Evolutionary conservation across 2,113 vertebrate genomes (phyloP).

Genomic region (Odocoileus virginianus): DNA sequence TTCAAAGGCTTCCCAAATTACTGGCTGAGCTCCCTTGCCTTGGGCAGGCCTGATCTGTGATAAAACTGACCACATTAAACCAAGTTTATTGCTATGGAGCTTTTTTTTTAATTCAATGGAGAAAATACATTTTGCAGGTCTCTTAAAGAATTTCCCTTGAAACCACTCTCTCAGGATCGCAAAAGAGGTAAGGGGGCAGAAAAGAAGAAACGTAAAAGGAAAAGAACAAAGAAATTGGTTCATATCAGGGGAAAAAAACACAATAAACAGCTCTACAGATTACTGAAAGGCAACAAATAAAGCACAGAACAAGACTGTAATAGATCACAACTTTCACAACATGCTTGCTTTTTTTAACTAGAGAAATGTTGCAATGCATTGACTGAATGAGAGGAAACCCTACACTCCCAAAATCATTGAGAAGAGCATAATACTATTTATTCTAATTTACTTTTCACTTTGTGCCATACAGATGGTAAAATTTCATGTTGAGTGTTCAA

Average conservation of each 20-base stretch:
- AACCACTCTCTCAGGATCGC: background rate
- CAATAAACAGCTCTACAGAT: background rate
- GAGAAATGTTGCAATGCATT: background rate
- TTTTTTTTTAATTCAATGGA: background rate
- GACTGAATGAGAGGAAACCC: background rate
- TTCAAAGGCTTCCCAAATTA: constrained; percentile 67
- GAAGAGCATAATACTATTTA: background rate
- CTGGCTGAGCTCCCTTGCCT: constrained; percentile 12
- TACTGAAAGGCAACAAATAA: background rate
- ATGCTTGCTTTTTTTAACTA: background rate
- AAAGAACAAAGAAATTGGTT: constrained; percentile 1
- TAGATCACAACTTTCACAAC: background rate
- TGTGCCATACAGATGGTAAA: background rate
- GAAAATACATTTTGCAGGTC: constrained; percentile 59
- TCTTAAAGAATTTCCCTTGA: constrained; percentile 48
- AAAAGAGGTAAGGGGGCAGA: background rate
- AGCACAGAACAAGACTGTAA: background rate
- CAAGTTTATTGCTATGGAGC: constrained; percentile 25
- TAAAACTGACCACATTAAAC: constrained; percentile 65
- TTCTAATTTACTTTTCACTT: background rate
- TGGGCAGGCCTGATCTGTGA: constrained; percentile 52
- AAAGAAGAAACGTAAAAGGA: background rate
- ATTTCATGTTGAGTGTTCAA: background rate
- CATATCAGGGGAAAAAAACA: background rate
- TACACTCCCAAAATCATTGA: background rate